Evolutionary conservation across 2,888 invertebrate genomes (phyloP).

Genomic region (Volucella inanis): DNA sequence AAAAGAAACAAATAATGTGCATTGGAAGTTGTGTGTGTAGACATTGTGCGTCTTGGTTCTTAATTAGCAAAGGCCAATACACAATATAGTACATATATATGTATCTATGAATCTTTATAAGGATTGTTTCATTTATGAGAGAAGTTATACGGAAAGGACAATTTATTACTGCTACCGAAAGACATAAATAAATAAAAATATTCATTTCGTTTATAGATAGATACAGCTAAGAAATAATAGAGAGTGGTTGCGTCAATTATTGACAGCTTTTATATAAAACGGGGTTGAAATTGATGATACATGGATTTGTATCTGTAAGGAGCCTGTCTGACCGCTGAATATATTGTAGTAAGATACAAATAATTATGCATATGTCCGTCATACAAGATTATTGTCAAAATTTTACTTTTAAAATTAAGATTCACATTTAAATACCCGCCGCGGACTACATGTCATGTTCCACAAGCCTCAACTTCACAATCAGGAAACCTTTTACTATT

Average conservation of each 20-base stretch:
- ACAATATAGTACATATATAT: too few species aligned
- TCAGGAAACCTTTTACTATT: background rate
- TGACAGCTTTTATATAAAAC: too few species aligned
- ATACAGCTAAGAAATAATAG: too few species aligned
- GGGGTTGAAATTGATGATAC: too few species aligned
- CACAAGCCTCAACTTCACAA: conserved; percentile 7
- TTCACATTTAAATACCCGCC: background rate
- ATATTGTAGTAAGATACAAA: too few species aligned
- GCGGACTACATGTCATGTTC: too few species aligned
- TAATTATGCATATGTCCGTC: too few species aligned
- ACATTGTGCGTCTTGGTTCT: conserved; percentile 65
- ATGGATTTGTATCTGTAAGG: too few species aligned
- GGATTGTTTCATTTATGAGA: conserved; percentile 58
- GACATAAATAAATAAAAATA: conserved; percentile 59
- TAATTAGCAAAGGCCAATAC: conserved; percentile 51
- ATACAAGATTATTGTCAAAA: too few species aligned
- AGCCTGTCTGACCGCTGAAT: too few species aligned
- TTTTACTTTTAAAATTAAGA: background rate
- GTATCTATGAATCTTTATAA: conserved; percentile 36
- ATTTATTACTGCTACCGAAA: conserved; percentile 47
- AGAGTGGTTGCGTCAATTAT: too few species aligned
- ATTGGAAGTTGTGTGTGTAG: conserved; percentile 52
- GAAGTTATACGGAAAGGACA: conserved; percentile 16
- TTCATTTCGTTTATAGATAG: background rate
- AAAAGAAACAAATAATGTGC: conserved; percentile 48